Conservation (phyloP, 2,797 vertebrate species). For the Chrysocyon brachyurus region DNA sequence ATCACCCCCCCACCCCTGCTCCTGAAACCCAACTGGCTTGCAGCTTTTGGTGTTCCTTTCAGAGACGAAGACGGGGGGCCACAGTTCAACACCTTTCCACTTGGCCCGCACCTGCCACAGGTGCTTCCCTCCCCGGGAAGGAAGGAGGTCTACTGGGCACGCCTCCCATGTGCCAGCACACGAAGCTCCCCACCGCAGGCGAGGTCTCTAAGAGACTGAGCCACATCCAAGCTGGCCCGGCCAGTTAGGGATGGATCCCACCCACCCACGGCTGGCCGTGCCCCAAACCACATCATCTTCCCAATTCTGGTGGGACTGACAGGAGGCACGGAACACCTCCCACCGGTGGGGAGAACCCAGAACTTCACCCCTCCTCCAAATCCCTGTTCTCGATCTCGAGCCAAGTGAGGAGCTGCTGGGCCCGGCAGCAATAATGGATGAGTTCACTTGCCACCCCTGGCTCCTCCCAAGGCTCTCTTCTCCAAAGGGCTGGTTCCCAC, state of each 20-base stretch:
- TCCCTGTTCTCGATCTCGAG: neutral
- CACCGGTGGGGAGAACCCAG: neutral
- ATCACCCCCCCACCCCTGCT: neutral
- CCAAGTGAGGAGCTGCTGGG: neutral
- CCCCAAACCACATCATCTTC: neutral
- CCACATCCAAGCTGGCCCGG: neutral
- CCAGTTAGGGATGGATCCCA: neutral
- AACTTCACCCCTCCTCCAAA: neutral
- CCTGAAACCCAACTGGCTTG: fast-evolving
- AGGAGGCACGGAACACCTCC: neutral
- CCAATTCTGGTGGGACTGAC: too few relatives aligned
- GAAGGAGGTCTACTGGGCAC: neutral
- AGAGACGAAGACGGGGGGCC: neutral
- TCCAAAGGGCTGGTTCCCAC: neutral
- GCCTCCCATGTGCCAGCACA: fast-evolving
- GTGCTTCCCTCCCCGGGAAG: neutral
- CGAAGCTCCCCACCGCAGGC: neutral
- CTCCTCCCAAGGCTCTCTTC: neutral
- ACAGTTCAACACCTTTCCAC: neutral
- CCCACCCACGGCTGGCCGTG: neutral
- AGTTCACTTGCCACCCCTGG: fast-evolving
- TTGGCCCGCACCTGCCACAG: neutral
- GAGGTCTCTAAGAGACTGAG: neutral
- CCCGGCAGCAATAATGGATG: fast-evolving
- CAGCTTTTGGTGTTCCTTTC: fast-evolving